These are phyloP conservation scores for Epinotia nisella DNA, from an alignment of 2,888 invertebrate genomes.

Conservation along the genomic window DNA sequence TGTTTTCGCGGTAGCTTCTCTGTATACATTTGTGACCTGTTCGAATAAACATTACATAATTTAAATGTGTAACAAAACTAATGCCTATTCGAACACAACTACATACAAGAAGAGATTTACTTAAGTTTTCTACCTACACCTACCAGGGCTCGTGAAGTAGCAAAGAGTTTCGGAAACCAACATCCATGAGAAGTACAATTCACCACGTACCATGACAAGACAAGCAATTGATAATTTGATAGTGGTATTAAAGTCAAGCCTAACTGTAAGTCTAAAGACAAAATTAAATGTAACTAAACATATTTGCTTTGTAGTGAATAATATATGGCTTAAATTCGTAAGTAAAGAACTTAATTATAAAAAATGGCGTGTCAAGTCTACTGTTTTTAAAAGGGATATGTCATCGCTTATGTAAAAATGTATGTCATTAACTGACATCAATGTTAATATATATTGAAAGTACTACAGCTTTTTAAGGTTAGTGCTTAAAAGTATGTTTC, in stretches of 20 bases:
- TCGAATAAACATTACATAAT: too few relatives aligned
- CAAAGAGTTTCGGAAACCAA: background rate
- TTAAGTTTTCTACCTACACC: background rate
- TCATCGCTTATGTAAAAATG: background rate
- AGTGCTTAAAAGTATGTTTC: slow-evolving; percentile 29
- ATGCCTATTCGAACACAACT: too few relatives aligned
- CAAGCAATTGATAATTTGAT: slow-evolving; percentile 16
- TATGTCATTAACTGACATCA: background rate
- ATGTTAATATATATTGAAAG: background rate
- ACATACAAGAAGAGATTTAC: too few relatives aligned
- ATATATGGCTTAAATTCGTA: slow-evolving; percentile 19
- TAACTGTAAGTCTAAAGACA: slow-evolving; percentile 38
- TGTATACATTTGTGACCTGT: too few relatives aligned
- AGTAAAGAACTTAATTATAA: background rate
- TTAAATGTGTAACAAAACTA: too few relatives aligned
- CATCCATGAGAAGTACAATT: slow-evolving; percentile 13
- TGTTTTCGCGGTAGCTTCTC: too few relatives aligned
- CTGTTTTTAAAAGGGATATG: too few relatives aligned
- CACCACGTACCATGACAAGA: slow-evolving; percentile 11
- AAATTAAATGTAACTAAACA: slow-evolving; percentile 8
- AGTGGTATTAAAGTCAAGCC: too few relatives aligned
- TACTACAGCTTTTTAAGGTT: slow-evolving; percentile 27
- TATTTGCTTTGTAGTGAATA: slow-evolving; percentile 26
- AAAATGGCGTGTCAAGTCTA: too few relatives aligned
- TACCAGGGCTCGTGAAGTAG: background rate